These are phyloP conservation scores for Aleiodes testaceus DNA, from an alignment of 2,888 invertebrate genomes.

Conservation along the genomic window DNA sequence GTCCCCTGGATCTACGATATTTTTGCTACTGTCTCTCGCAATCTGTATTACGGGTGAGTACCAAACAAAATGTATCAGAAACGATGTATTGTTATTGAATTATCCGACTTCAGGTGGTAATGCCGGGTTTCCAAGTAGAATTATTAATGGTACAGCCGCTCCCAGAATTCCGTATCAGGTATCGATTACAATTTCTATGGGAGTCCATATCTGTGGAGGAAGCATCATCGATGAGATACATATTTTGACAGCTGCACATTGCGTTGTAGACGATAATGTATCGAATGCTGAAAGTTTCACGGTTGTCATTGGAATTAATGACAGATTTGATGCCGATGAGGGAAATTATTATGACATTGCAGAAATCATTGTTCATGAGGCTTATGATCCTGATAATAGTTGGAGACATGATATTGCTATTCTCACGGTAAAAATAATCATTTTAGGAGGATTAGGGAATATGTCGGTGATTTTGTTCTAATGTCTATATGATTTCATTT, in stretches of 20 bases:
- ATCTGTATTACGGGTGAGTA: too few species aligned
- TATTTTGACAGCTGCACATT: conserved; percentile 90
- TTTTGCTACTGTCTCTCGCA: too few species aligned
- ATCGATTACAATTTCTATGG: conserved; percentile 60
- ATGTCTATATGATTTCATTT: too few species aligned
- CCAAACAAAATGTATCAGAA: too few species aligned
- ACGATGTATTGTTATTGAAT: too few species aligned
- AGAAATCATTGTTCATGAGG: conserved; percentile 84
- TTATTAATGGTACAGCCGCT: too few species aligned
- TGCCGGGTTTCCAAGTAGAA: too few species aligned
- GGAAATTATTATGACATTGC: conserved; percentile 93
- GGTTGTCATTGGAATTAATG: too few species aligned
- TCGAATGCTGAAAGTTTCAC: background rate
- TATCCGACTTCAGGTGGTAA: too few species aligned
- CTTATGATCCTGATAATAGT: conserved; percentile 85
- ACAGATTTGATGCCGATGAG: conserved; percentile 71
- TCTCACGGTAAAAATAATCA: conserved; percentile 74
- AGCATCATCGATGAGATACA: conserved; percentile 86
- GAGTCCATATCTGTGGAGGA: conserved; percentile 91
- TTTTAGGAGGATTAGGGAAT: conserved; percentile 81
- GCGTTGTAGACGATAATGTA: conserved; percentile 86
- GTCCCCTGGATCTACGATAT: too few species aligned
- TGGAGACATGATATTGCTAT: conserved; percentile 80
- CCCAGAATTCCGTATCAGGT: too few species aligned
- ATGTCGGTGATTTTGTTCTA: too few species aligned